Evolutionary conservation across 2,113 vertebrate genomes (phyloP).

Genomic region (Petrocephalus zakoni): DNA sequence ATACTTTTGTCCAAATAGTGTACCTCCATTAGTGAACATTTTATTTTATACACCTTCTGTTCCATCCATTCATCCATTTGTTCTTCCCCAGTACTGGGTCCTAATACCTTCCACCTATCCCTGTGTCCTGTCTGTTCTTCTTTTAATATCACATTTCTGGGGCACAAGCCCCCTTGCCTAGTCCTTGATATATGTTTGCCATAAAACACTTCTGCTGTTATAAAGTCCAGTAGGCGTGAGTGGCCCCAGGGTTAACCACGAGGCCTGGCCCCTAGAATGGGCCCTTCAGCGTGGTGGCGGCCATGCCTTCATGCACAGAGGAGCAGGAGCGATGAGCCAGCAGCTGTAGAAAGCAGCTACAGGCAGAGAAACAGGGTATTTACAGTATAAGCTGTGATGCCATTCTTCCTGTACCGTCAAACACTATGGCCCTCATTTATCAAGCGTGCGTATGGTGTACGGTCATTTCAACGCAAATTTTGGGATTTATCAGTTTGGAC

Average conservation of each 20-base stretch:
- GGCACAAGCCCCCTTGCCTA: neutral
- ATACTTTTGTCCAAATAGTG: neutral
- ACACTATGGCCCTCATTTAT: too few species aligned
- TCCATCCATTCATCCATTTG: neutral
- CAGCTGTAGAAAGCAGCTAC: neutral
- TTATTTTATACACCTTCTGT: neutral
- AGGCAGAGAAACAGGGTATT: neutral
- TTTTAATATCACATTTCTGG: neutral
- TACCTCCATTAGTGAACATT: neutral
- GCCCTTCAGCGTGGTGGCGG: neutral
- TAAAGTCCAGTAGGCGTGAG: neutral
- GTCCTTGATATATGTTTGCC: neutral
- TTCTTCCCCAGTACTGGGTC: neutral
- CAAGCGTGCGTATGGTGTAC: too few species aligned
- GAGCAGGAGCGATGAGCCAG: neutral
- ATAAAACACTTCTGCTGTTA: neutral
- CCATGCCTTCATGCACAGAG: neutral
- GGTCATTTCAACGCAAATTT: too few species aligned
- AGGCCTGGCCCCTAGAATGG: neutral
- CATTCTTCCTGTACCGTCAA: neutral
- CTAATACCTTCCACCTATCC: neutral
- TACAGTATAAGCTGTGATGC: neutral
- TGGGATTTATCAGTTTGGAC: too few species aligned
- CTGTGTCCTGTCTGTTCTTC: neutral
- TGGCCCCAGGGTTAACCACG: neutral